Conservation (phyloP, 2,888 invertebrate species). For the Dascillus cervinus region DNA sequence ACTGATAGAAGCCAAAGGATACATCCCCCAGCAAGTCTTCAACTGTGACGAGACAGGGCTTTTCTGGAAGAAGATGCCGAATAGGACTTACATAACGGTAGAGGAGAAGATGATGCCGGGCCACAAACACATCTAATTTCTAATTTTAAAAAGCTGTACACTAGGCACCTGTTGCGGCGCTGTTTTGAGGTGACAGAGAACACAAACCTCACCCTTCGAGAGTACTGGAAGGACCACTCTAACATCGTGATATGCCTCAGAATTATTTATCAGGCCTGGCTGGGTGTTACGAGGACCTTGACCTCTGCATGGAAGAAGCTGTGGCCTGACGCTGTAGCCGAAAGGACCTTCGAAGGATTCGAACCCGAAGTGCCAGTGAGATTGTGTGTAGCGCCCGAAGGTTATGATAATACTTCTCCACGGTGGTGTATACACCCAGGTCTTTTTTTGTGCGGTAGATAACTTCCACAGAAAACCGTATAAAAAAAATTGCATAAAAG, state of each 20-base stretch:
- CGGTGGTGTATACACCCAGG: too few species aligned
- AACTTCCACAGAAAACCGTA: too few species aligned
- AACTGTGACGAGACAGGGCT: constrained; percentile 20
- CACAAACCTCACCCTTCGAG: constrained; percentile 25
- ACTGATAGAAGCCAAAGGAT: constrained; percentile 19
- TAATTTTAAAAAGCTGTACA: constrained; percentile 30
- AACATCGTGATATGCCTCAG: constrained; percentile 24
- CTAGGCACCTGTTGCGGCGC: constrained; percentile 23
- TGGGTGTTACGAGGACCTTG: constrained; percentile 14
- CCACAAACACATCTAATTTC: constrained; percentile 16
- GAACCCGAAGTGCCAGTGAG: constrained; percentile 18
- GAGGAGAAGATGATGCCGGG: too few species aligned
- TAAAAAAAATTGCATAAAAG: too few species aligned
- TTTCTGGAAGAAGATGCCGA: too few species aligned
- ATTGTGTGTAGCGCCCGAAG: too few species aligned
- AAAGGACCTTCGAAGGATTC: constrained; percentile 30
- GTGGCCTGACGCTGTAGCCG: constrained; percentile 21
- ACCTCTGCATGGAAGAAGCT: constrained; percentile 23
- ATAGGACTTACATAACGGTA: too few species aligned
- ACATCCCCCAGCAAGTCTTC: constrained; percentile 18
- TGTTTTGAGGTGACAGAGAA: constrained; percentile 27
- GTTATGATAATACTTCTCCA: too few species aligned
- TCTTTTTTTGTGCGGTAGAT: too few species aligned
- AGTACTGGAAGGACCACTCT: constrained; percentile 32
- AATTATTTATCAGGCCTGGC: constrained; percentile 25